Evolutionary conservation across 2,113 vertebrate genomes (phyloP).

Genomic region (Calonectris borealis): DNA sequence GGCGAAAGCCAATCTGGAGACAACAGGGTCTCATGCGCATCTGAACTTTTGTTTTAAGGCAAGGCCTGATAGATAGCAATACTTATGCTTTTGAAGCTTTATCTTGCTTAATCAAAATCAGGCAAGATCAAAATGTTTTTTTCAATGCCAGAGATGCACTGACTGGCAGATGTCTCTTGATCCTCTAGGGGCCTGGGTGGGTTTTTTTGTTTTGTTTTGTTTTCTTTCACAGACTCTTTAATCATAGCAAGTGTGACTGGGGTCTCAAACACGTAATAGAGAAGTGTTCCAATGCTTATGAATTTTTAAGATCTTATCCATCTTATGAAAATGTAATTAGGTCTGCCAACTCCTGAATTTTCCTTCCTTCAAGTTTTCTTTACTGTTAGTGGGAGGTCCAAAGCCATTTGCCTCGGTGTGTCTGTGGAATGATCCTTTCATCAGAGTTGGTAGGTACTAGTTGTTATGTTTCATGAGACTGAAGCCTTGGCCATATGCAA

Average conservation of each 20-base stretch:
- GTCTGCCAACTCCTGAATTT: not conserved
- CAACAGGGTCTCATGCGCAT: not conserved
- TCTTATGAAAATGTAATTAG: not conserved
- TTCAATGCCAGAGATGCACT: not conserved
- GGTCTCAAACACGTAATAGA: not conserved
- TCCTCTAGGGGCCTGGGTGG: not conserved
- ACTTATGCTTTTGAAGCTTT: conserved; percentile 6
- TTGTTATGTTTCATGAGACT: not conserved
- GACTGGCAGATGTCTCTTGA: not conserved
- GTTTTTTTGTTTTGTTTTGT: not conserved
- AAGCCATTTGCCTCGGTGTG: not conserved
- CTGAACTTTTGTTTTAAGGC: not conserved
- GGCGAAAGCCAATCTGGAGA: not conserved
- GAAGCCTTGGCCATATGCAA: not conserved
- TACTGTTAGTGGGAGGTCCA: conserved; percentile 37
- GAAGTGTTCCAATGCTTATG: conserved; percentile 19
- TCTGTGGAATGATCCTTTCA: not conserved
- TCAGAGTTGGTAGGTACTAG: not conserved
- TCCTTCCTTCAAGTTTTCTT: not conserved
- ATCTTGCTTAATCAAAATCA: conserved; percentile 5
- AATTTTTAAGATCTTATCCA: conserved; percentile 40
- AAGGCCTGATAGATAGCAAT: not conserved
- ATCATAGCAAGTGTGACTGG: conserved; percentile 16
- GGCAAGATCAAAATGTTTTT: not conserved
- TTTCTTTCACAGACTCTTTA: conserved; percentile 34